Evolutionary conservation across 2,888 invertebrate genomes (phyloP).

Genomic region (Lysandra bellargus): DNA sequence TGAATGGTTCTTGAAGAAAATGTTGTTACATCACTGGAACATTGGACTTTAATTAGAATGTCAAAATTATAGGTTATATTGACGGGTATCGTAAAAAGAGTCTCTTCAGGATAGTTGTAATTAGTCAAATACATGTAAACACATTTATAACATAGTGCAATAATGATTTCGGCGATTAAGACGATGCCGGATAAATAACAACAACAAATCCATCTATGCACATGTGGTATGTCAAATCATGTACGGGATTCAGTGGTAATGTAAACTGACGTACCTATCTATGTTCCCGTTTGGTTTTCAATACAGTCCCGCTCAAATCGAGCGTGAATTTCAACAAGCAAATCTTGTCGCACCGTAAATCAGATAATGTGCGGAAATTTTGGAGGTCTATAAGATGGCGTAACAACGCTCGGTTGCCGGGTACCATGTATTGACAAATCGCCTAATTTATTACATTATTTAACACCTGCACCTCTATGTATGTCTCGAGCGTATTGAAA

Average conservation of each 20-base stretch:
- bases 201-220: constrained; percentile 70
- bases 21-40: constrained; percentile 37
- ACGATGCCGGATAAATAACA: constrained; percentile 64
- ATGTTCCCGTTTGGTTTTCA: constrained; percentile 61
- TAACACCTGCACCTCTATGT: constrained; percentile 62
- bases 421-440: constrained; percentile 79
- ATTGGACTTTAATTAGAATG: constrained; percentile 62
- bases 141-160: constrained; percentile 51
- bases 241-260: constrained; percentile 64
- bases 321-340: constrained; percentile 67
- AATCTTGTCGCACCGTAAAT: constrained; percentile 62
- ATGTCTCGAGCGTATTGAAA: constrained; percentile 62
- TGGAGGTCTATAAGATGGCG: constrained; percentile 79
- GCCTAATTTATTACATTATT: constrained; percentile 58
- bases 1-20: not conserved
- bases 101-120: not conserved
- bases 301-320: constrained; percentile 59
- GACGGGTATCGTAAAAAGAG: constrained; percentile 37
- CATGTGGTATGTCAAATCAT: constrained; percentile 75
- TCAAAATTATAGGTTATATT: constrained; percentile 74
- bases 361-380: constrained; percentile 76
- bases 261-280: constrained; percentile 73
- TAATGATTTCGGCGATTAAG: constrained; percentile 59
- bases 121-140: not conserved
- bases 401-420: constrained; percentile 80